Conservation (phyloP, 2,113 vertebrate species). For the Vireo altiloquus region DNA sequence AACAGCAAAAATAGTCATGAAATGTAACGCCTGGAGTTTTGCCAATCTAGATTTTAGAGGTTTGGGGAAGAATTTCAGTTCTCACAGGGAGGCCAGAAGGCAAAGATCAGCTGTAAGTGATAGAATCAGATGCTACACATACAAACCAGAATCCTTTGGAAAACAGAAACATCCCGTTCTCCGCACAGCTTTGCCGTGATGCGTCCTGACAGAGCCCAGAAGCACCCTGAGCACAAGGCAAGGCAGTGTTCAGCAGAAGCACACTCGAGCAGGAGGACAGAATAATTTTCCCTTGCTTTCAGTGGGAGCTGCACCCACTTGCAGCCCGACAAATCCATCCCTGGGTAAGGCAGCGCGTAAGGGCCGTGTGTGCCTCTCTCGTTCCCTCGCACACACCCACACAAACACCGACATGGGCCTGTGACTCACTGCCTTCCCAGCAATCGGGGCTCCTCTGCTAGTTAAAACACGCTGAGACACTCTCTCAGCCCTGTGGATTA, state of each 20-base stretch:
- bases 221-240: not conserved
- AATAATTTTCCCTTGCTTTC: not conserved
- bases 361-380: not conserved
- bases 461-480: conserved; percentile 39
- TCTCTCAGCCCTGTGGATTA: conserved; percentile 50
- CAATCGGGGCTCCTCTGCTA: not conserved
- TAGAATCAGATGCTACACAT: not conserved
- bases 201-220: conserved; percentile 14
- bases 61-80: not conserved
- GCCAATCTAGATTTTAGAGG: not conserved
- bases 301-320: not conserved
- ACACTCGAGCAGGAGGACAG: not conserved
- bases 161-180: not conserved
- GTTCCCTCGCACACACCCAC: conserved; percentile 2
- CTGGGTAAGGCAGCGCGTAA: accelerated
- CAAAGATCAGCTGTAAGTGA: not conserved
- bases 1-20: not conserved
- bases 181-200: not conserved
- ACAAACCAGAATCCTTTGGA: not conserved
- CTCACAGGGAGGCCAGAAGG: conserved; percentile 18
- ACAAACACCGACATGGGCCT: not conserved
- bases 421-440: conserved; percentile 59
- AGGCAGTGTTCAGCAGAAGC: not conserved
- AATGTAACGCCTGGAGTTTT: not conserved
- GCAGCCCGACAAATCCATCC: not conserved